Percentiles rank a stretch among this genome's conserved stretches.
Conservation (phyloP, 2,113 vertebrate genomes). For the Salvelinus namaycush region DNA sequence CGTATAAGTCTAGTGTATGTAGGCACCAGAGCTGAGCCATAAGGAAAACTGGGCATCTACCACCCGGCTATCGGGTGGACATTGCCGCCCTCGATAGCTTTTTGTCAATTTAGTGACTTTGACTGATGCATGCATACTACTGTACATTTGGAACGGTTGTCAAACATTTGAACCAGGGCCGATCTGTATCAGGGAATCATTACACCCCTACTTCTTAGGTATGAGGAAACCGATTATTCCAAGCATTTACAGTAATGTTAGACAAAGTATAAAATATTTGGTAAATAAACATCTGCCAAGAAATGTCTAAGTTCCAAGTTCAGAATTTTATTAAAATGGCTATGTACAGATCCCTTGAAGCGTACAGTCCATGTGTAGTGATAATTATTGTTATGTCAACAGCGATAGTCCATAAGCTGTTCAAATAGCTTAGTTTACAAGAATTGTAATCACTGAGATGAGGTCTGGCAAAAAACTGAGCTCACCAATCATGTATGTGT, state of each 20-base stretch:
- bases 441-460: background rate
- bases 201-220: background rate
- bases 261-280: slow-evolving; percentile 71
- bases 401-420: background rate
- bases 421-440: background rate
- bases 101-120: no score
- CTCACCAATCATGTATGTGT: background rate
- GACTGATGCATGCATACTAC: no score
- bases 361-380: slow-evolving; percentile 28
- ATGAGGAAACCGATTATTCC: slow-evolving; percentile 18
- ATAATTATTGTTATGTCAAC: slow-evolving; percentile 3
- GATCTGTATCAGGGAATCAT: no score
- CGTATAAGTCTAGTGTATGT: no score
- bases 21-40: no score
- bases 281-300: slow-evolving; percentile 64
- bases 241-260: slow-evolving; percentile 49
- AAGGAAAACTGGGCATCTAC: no score
- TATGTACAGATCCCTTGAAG: slow-evolving; percentile 67
- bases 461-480: slow-evolving; percentile 1
- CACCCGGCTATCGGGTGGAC: no score
- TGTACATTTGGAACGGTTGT: no score
- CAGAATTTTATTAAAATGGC: slow-evolving; percentile 36
- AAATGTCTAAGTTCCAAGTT: slow-evolving; percentile 60
- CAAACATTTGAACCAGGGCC: no score
- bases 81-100: no score